Conservation (phyloP, 2,888 invertebrate genomes). For the Rapana venosa region DNA sequence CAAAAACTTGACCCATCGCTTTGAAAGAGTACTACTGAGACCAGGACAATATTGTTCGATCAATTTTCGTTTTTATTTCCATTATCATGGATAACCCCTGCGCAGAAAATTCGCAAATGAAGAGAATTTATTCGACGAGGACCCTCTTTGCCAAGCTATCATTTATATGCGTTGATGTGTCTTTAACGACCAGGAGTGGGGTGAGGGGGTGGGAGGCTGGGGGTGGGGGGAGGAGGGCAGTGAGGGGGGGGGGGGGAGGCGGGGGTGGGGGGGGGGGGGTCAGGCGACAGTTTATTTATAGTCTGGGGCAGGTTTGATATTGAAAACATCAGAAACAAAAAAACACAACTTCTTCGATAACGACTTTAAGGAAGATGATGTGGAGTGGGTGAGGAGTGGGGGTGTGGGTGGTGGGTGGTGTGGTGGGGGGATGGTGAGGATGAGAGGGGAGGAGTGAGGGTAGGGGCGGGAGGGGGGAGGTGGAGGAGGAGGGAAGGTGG, state of each 20-base stretch:
- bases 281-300: background rate
- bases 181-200: background rate
- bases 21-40: too few species aligned
- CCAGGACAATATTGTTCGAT: too few species aligned
- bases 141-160: background rate
- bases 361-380: background rate
- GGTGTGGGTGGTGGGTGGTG: background rate
- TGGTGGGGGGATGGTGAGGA: background rate
- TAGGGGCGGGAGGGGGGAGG: background rate
- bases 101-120: background rate
- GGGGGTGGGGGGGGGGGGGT: too few species aligned
- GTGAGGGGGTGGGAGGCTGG: too few species aligned
- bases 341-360: background rate
- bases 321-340: background rate
- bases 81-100: too few species aligned
- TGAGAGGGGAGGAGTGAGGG: background rate
- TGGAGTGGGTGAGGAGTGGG: background rate
- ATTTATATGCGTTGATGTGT: constrained; percentile 16
- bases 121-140: background rate
- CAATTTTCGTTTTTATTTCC: too few species aligned
- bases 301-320: background rate
- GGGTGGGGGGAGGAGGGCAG: too few species aligned
- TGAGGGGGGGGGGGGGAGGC: too few species aligned
- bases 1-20: too few species aligned
- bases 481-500: background rate